Conservation (phyloP, 2,888 invertebrate genomes). For the Drosophila stalkeri region DNA sequence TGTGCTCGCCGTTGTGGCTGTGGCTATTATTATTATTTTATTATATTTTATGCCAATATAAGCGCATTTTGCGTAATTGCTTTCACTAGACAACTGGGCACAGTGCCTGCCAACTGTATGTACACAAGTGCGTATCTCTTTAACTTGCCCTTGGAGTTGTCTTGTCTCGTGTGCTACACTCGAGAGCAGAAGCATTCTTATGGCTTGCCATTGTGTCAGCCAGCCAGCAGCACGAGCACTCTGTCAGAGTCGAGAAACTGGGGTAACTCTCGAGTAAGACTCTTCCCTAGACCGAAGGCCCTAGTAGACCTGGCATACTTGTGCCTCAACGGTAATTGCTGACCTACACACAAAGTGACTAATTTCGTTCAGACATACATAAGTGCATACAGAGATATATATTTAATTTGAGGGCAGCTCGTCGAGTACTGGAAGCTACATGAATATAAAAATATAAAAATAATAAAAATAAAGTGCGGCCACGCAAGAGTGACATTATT, state of each 20-base stretch:
- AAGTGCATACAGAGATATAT: slow-evolving; percentile 5
- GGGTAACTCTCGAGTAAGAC: slow-evolving; percentile 4
- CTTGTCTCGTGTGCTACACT: not conserved
- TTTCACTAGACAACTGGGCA: slow-evolving; percentile 34
- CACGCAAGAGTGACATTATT: not conserved
- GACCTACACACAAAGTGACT: slow-evolving; percentile 68
- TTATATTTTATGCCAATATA: slow-evolving; percentile 71
- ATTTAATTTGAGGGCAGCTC: slow-evolving; percentile 18
- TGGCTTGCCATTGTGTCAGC: slow-evolving; percentile 30
- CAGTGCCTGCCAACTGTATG: slow-evolving; percentile 3
- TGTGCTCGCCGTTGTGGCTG: not conserved
- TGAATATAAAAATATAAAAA: too few relatives aligned
- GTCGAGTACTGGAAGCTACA: not conserved
- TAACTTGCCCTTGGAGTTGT: slow-evolving; percentile 25
- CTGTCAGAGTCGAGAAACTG: slow-evolving; percentile 2
- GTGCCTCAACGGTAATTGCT: slow-evolving; percentile 64
- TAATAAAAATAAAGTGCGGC: too few relatives aligned
- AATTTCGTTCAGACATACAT: slow-evolving; percentile 47
- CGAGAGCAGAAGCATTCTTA: slow-evolving; percentile 24
- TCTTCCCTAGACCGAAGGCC: slow-evolving; percentile 1
- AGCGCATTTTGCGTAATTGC: slow-evolving; percentile 68
- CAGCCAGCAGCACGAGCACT: slow-evolving; percentile 7
- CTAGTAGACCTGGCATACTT: slow-evolving; percentile 23
- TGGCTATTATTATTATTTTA: slow-evolving; percentile 38
- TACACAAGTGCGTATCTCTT: slow-evolving; percentile 14